Base-by-base conservation (phyloP, 2,113 vertebrate species). In the Alces alces region DNA sequence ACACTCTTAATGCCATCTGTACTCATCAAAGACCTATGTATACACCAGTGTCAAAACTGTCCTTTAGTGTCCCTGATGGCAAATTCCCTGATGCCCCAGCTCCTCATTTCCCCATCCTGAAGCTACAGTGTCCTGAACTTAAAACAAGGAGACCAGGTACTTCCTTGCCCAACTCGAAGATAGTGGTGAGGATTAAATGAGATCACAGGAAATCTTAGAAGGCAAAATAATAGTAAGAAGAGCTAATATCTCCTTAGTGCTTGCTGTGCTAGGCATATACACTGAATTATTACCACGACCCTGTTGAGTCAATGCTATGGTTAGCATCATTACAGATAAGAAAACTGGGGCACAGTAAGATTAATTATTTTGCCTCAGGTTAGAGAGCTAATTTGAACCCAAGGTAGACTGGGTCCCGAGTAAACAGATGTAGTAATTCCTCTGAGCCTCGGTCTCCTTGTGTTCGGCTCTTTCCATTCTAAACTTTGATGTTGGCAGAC, bases 1-100 rank as follows among this genome's bases (percentile, higher is more conserved):
- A 96, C 96, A 95, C 96, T 98, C 82, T 78, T 58, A 91, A 36
- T 66, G 36, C 23, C 27, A 58, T 88, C 7, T 79, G 28, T 55
- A 60, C 3, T 82, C 36, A 88, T 86, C 70, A 91, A 60, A 93
- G 61, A 2, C 27, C 70, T 79, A 64, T 50, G 12, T 50, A 58
- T n/a, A 28, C 27, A 86, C 17, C 14, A 60, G 15, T 61, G 73
- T 92, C 36, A 92, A 86, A 76, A 78, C 16, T 30, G 17, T 58
- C 11, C 14, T 25, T 87, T 54, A 60, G 39, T 85, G 89, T 91
- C 85, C 33, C 11, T 54, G 33, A 82, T 14, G 33, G 79, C 61
- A 91, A 70, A 60, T 92, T 82, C 13, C 21, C 3, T 58, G 28
- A 60, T 25, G 5, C 3, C 6, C 0, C 6, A 19, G 6, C n/a